These are phyloP conservation scores for Cebus imitator DNA, from an alignment of 2,113 vertebrate genomes.

Conservation along the genomic window DNA sequence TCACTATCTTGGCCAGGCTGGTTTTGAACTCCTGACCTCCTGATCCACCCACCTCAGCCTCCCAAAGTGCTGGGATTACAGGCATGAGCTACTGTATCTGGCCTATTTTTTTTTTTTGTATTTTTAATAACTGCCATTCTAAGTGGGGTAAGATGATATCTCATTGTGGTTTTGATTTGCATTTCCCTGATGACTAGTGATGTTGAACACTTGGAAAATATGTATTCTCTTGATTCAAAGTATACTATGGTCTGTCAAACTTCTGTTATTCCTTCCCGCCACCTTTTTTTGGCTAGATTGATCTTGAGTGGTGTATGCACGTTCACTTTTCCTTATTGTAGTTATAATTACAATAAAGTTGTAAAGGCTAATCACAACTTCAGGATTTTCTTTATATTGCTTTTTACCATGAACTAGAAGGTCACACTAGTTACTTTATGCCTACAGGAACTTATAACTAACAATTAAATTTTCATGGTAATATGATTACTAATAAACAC, in stretches of 20 bases:
- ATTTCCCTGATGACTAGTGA: not conserved
- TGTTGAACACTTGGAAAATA: not conserved
- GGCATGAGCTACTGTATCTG: too few species aligned
- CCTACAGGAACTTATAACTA: not conserved
- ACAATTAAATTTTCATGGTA: not conserved
- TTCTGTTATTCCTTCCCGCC: not conserved
- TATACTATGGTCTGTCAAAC: not conserved
- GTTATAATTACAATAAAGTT: not conserved
- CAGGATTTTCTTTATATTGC: not conserved
- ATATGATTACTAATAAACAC: not conserved
- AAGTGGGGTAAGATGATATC: not conserved
- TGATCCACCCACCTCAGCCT: too few species aligned
- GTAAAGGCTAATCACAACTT: not conserved
- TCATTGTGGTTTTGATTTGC: not conserved
- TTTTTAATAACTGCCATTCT: not conserved
- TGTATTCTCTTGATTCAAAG: slow-evolving; percentile 15
- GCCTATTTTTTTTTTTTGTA: not conserved
- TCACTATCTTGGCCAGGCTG: too few species aligned
- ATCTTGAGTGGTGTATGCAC: not conserved
- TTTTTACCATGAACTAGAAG: not conserved
- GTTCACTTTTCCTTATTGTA: not conserved
- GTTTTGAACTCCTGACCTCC: too few species aligned
- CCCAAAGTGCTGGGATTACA: too few species aligned
- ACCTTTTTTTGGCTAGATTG: not conserved
- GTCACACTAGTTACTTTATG: not conserved